Percentiles rank a stretch among this genome's conserved stretches.
Conservation (phyloP, 1,140 invertebrate genomes). For the Asobara japonica region DNA sequence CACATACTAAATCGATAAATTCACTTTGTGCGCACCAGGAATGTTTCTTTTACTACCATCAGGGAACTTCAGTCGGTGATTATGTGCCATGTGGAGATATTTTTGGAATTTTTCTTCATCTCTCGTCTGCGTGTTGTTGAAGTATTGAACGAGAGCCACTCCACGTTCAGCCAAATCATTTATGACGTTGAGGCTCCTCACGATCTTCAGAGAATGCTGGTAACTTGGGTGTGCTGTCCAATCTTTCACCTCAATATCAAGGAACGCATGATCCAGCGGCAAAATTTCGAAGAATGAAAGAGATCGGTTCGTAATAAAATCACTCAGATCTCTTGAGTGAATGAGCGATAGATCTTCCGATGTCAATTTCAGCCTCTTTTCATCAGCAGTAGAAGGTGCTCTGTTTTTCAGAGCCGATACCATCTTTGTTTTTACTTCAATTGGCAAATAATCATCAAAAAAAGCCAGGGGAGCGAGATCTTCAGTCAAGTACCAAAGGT, state of each 20-base stretch:
- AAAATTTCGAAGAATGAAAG: conserved; percentile 22
- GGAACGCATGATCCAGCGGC: conserved; percentile 14
- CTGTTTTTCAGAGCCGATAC: neutral
- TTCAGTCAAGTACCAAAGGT: conserved; percentile 47
- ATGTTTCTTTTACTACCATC: neutral
- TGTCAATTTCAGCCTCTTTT: neutral
- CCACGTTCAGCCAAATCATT: conserved; percentile 24
- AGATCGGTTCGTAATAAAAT: conserved; percentile 18
- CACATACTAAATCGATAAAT: too few relatives aligned
- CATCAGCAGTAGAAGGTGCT: neutral
- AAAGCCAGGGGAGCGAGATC: conserved; percentile 40
- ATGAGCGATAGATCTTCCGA: neutral
- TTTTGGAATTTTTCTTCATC: conserved; percentile 6
- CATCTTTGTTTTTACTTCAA: conserved; percentile 32
- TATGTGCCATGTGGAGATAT: conserved; percentile 11
- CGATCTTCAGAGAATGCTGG: neutral
- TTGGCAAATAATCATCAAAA: conserved; percentile 42
- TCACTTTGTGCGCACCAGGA: neutral
- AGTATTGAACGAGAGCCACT: conserved; percentile 24
- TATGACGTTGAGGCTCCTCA: conserved; percentile 17
- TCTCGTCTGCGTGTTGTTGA: conserved; percentile 14
- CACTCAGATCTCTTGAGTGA: conserved; percentile 5
- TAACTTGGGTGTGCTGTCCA: conserved; percentile 22
- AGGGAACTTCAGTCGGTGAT: conserved; percentile 12
- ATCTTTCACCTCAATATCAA: conserved; percentile 9